Evolutionary conservation across 2,113 vertebrate species (phyloP), one percentile per base, ranked within the genome.

Genomic region (Podilymbus podiceps): DNA sequence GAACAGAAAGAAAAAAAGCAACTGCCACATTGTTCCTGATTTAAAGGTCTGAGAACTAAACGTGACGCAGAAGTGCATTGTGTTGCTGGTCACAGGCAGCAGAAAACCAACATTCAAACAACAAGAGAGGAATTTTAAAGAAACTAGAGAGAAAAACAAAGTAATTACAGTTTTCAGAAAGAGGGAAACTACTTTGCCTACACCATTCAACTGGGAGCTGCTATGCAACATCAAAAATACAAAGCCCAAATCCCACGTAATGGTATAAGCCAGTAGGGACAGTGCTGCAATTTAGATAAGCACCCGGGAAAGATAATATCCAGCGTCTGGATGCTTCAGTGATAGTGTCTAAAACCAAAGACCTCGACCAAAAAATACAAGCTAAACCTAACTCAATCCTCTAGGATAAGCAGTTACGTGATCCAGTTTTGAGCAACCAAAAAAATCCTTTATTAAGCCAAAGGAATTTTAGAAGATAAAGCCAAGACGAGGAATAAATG

Each of bases 381-480:
- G 71, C 85, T 94, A 93, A 97, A 35, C 53, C 95, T 47, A 88
- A 91, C 69, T 56, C 90, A 88, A 42, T 91, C 73, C 77, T 91
- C 58, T 4, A 92, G 47, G 73, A 87, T 89, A 92, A 95, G 58
- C 12, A 84, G 69, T 92, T 93, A 80, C 33, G 58, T 28, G 83
- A 95, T 89, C 80, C 73, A 40, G 58, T 80, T 96, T 8, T 20
- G 58, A 94, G 67, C 60, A 66, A 85, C 75, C 75, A 94, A 92
- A 58, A 58, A 96, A 77, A 76, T 46, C 81, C 74, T 59, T 73
- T 64, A 88, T 64, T 91, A 97, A 96, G 38, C 91, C 80, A 68
- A 75, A 89, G 66, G 84, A 95, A 92, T 95, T 93, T 84, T 55
- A 60, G 44, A 80, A 95, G 89, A 95, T 87, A 85, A 89, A 93